Evolutionary conservation across 1,140 invertebrate genomes (phyloP).

Genomic region (Theocolax elegans): DNA sequence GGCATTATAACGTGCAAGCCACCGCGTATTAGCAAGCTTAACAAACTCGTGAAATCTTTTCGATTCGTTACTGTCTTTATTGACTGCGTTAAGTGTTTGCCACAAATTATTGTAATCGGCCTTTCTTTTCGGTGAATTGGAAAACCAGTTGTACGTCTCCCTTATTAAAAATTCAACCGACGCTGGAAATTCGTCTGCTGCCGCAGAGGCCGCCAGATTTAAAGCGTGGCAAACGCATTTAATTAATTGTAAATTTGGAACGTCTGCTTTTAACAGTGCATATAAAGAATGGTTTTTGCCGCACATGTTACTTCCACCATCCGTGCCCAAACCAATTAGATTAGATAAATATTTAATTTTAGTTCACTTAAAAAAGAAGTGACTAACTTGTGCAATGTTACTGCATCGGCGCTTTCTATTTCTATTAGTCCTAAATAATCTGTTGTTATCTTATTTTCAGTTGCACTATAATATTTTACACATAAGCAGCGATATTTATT

Average conservation of each 20-base stretch:
- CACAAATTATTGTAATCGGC: slow-evolving; percentile 26
- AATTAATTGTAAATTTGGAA: slow-evolving; percentile 45
- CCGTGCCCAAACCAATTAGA: slow-evolving; percentile 55
- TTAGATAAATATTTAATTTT: slow-evolving; percentile 46
- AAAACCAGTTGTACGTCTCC: slow-evolving; percentile 49
- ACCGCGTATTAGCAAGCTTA: background rate
- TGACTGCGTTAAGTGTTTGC: background rate
- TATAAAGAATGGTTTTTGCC: slow-evolving; percentile 51
- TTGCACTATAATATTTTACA: slow-evolving; percentile 54
- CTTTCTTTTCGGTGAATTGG: slow-evolving; percentile 38
- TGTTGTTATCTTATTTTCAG: slow-evolving; percentile 45
- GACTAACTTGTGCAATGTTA: slow-evolving; percentile 25
- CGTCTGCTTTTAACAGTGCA: slow-evolving; percentile 37
- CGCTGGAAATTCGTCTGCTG: slow-evolving; percentile 46
- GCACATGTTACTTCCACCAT: slow-evolving; percentile 53
- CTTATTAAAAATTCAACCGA: slow-evolving; percentile 44
- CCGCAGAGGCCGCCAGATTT: slow-evolving; percentile 42
- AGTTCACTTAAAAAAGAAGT: slow-evolving; percentile 31
- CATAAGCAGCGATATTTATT: slow-evolving; percentile 52
- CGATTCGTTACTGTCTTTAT: background rate
- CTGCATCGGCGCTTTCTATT: slow-evolving; percentile 29
- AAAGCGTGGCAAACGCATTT: slow-evolving; percentile 51
- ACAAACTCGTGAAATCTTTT: background rate
- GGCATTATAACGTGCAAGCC: background rate
- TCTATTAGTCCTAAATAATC: slow-evolving; percentile 48